These are phyloP conservation scores for Loripinus fragilis DNA, from an alignment of 2,888 invertebrate species.

Conservation along the genomic window DNA sequence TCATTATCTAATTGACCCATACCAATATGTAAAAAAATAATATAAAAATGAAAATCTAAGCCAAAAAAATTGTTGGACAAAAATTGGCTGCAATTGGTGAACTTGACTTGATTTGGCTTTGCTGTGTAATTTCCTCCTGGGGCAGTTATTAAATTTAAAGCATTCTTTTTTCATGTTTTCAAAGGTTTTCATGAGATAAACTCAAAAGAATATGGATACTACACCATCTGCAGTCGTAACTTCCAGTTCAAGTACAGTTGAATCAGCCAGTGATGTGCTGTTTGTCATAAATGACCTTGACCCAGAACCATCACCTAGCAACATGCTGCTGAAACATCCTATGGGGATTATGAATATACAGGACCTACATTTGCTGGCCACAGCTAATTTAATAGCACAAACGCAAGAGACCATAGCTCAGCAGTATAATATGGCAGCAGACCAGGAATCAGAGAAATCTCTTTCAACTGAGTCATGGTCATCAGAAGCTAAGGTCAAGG, in stretches of 20 bases:
- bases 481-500: slow-evolving; percentile 2
- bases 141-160: too few species aligned
- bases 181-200: too few species aligned
- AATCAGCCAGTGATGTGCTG: slow-evolving; percentile 7
- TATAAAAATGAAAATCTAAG: too few species aligned
- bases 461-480: slow-evolving; percentile 43
- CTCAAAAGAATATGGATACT: neutral
- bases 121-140: too few species aligned
- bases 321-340: neutral
- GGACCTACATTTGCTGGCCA: slow-evolving; percentile 69
- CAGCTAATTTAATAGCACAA: slow-evolving; percentile 72
- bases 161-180: too few species aligned
- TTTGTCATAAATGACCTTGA: slow-evolving; percentile 20
- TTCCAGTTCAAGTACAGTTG: neutral
- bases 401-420: slow-evolving; percentile 73
- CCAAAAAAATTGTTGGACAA: too few species aligned
- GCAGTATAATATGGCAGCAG: slow-evolving; percentile 57
- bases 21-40: too few species aligned
- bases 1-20: too few species aligned
- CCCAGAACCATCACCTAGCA: neutral
- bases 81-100: too few species aligned
- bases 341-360: neutral
- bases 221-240: neutral
- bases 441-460: slow-evolving; percentile 25
- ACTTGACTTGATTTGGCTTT: too few species aligned